Conservation (phyloP, 2,888 invertebrate genomes). For the Sarcophaga variegata region DNA sequence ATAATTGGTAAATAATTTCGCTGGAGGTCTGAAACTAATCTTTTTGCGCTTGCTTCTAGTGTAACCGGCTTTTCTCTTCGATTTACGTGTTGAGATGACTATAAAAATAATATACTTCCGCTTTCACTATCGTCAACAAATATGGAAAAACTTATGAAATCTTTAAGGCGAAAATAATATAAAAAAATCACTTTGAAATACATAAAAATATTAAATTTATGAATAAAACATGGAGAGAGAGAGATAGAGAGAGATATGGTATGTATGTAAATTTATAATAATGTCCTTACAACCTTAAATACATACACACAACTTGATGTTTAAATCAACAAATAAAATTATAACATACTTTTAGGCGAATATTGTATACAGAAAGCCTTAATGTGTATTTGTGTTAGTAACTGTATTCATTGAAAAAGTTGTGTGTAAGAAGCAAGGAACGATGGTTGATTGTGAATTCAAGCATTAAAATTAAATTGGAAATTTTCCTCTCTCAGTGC, state of each 20-base stretch:
- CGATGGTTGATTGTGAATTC: conserved; percentile 24
- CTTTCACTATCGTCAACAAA: too few species aligned
- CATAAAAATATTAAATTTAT: conserved; percentile 22
- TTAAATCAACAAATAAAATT: not conserved
- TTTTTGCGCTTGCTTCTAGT: too few species aligned
- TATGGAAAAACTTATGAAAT: too few species aligned
- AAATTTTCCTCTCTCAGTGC: conserved; percentile 5
- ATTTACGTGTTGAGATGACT: too few species aligned
- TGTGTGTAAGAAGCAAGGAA: not conserved
- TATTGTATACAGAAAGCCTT: not conserved
- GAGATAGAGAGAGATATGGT: not conserved
- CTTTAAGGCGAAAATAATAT: not conserved
- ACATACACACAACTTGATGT: not conserved
- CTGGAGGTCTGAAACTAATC: too few species aligned
- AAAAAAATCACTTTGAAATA: not conserved
- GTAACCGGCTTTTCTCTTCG: too few species aligned
- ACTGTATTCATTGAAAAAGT: not conserved
- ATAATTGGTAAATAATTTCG: too few species aligned
- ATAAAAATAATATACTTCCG: too few species aligned
- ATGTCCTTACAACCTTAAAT: conserved; percentile 33
- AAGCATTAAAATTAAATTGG: conserved; percentile 53
- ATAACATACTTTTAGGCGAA: not conserved
- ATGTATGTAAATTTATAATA: not conserved
- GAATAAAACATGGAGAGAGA: conserved; percentile 27
- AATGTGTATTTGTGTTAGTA: not conserved